phyloP scores from a whole-genome alignment of 2,888 invertebrate genomes.

The Tolmerus cingulatus region DNA sequence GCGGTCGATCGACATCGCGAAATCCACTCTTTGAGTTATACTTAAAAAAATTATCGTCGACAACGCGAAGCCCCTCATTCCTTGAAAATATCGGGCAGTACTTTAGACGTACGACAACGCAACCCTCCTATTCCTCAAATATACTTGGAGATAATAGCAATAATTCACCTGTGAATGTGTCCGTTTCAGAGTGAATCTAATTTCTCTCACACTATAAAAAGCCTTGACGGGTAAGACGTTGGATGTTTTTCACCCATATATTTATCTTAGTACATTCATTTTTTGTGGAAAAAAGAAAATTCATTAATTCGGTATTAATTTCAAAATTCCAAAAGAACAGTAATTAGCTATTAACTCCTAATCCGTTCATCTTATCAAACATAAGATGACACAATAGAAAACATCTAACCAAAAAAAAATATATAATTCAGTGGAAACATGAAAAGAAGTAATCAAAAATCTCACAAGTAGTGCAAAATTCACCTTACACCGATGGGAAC shows the following conservation, averaged over 20 bases:
- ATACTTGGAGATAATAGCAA: constrained; percentile 63
- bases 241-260: constrained; percentile 27
- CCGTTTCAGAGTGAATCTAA: constrained; percentile 40
- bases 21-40: constrained; percentile 59
- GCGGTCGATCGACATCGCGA: constrained; percentile 52
- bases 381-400: constrained; percentile 16
- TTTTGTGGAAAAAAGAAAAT: background rate
- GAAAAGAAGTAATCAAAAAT: background rate
- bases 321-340: constrained; percentile 31
- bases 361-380: constrained; percentile 11
- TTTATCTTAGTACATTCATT: constrained; percentile 14
- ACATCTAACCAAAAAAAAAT: constrained; percentile 2
- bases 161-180: constrained; percentile 55
- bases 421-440: background rate
- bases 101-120: constrained; percentile 45
- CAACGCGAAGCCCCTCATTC: constrained; percentile 68
- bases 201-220: background rate
- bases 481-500: constrained; percentile 23
- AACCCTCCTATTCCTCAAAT: constrained; percentile 64
- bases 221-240: constrained; percentile 34
- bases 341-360: constrained; percentile 29
- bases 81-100: constrained; percentile 62
- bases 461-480: constrained; percentile 11
- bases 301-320: constrained; percentile 32
- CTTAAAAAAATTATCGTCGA: constrained; percentile 63